Conservation (phyloP, 1,140 invertebrate species). For the Drosophila santomea region DNA sequence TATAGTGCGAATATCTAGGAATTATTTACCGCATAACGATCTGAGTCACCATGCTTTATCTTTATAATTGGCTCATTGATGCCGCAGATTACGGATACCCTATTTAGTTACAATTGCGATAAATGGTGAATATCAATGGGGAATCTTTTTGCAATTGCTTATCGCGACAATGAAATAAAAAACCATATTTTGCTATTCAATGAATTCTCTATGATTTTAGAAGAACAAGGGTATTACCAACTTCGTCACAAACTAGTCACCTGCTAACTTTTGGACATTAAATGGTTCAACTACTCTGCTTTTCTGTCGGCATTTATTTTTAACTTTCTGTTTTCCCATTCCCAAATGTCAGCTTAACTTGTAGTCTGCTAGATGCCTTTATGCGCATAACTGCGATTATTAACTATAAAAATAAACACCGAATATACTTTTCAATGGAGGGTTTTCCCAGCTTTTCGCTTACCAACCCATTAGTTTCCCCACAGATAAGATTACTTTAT, state of each 20-base stretch:
- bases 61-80: neutral
- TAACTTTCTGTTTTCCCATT: neutral
- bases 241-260: too few species aligned
- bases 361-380: neutral
- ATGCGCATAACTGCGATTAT: neutral
- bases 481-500: neutral
- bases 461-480: neutral
- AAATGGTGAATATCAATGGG: neutral
- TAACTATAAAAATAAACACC: neutral
- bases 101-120: neutral
- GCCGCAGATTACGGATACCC: neutral
- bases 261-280: neutral
- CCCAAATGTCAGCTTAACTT: neutral
- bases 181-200: too few species aligned
- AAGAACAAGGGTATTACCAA: neutral
- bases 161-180: too few species aligned
- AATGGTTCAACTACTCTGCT: neutral
- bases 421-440: neutral
- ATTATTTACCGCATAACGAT: neutral
- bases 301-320: neutral
- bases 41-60: neutral
- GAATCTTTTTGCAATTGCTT: neutral
- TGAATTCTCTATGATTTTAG: too few species aligned
- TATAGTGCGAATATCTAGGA: neutral
- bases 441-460: neutral